Evolutionary conservation across 1,140 invertebrate species (phyloP), one percentile per base, ranked within the genome.

Genomic region (Odontomachus brunneus): DNA sequence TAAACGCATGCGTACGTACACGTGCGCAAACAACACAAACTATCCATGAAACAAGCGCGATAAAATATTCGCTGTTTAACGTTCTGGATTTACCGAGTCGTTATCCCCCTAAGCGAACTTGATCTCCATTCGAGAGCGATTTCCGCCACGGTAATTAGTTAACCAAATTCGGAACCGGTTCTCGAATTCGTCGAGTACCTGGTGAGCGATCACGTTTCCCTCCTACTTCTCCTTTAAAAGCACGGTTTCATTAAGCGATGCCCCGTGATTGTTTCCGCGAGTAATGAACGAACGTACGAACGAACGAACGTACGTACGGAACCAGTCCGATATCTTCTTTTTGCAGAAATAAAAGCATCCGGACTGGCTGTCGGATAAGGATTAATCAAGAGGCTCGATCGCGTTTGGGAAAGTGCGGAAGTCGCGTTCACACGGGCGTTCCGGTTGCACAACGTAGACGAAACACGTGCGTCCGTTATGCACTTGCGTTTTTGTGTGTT

Each of bases 351-450:
- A 22, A 48, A 69, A 48, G n/a, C 51, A 57, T 69, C 15, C 78
- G 48, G 17, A 44, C 38, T 44, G 38, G 38, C 38, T 7, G 38
- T 19, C 78, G 55, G 12, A 57, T 65, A 69, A 82, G 84, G 83
- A 59, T 89, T 86, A 87, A 90, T 89, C 82, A 75, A 83, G 49
- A 44, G 72, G 55, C 62, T 84, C 69, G 76, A 84, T 75, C 74
- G 62, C 60, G 87, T 91, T 91, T 90, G 88, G 83, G 87, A 90
- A 90, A 91, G 83, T 74, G 83, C 84, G 88, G 88, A 87, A 90
- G 87, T 88, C 82, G 65, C 85, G 81, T 89, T 91, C 89, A 90
- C 90, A 90, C 89, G 89, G 33, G 67, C 73, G 74, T 85, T 88
- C 63, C 69, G 75, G 85, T 88, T 86, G 85, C 80, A 80, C 84